Base-by-base conservation (phyloP, 2,113 vertebrate genomes). In the Pseudorasbora parva region DNA sequence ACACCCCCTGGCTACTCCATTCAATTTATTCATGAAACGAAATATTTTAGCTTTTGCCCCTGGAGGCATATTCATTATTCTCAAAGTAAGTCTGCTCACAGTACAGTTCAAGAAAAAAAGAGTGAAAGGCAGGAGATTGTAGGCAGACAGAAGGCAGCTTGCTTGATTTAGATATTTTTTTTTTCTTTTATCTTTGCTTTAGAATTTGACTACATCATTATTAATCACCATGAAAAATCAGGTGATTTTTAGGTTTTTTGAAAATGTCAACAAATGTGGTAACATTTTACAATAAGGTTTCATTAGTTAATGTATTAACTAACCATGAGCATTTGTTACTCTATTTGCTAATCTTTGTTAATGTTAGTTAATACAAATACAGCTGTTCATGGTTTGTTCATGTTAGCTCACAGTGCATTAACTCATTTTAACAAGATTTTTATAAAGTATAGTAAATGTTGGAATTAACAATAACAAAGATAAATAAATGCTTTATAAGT, bases 11-110 rank as follows among this genome's bases (percentile, higher is more conserved):
- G 85, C 79, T 23, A 68, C 27, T 54, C 79, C 68, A 62, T 83
- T 79, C 74, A 81, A 84, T 84, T 85, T 86, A 88, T 88, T 86
- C 82, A 86, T 84, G 75, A 85, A 85, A 79, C 64, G 27, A 84
- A 79, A 80, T 85, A 80, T 88, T 82, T 86, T 71, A 69, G 27
- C 82, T 81, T 21, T 11, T 23, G 75, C 79, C 87, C 82, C 87
- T 47, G 56, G 84, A 59, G 85, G 71, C 79, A 75, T 54, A 79
- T 86, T 86, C 79, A 81, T 86, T 82, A 86, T 84, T 83, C 51
- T 60, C 21, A 12, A 82, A 84, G 43, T 79, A 84, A 86, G 86
- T 86, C 78, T 78, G 87, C 19, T 37, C 57, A 45, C 49, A 45
- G 71, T 69, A 71, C 49, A 88, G 84, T 84, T 43, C 56, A 4